Evolutionary conservation across 2,113 vertebrate genomes (phyloP).

Genomic region (Guaruba guarouba): DNA sequence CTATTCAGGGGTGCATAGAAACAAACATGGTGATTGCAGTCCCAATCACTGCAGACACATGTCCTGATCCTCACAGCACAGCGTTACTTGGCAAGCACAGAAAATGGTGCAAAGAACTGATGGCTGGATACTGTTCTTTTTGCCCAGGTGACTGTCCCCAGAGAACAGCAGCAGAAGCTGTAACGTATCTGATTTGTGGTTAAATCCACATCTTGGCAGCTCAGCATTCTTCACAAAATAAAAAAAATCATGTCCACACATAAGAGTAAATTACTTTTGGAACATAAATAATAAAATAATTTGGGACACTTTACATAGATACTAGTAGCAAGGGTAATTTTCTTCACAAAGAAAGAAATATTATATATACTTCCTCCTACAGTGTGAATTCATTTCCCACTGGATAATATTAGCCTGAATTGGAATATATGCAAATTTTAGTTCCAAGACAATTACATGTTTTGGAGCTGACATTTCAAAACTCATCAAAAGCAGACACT

Average conservation of each 20-base stretch:
- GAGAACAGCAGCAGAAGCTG: neutral
- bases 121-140: neutral
- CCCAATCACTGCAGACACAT: neutral
- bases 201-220: neutral
- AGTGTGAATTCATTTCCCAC: neutral
- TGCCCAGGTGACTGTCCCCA: neutral
- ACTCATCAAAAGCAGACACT: neutral
- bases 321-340: neutral
- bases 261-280: neutral
- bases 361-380: neutral
- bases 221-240: neutral
- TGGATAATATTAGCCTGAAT: neutral
- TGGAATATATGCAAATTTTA: slow-evolving; percentile 19
- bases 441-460: slow-evolving; percentile 36
- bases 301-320: neutral
- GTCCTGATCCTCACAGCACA: neutral
- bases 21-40: neutral
- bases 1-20: neutral
- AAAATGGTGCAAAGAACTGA: neutral
- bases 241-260: neutral
- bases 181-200: neutral
- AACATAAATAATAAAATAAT: neutral
- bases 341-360: neutral
- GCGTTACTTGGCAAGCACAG: neutral
- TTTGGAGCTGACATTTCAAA: slow-evolving; percentile 27